phyloP scores from a whole-genome alignment of 2,888 invertebrate genomes.

The Tetanocera ferruginea region DNA sequence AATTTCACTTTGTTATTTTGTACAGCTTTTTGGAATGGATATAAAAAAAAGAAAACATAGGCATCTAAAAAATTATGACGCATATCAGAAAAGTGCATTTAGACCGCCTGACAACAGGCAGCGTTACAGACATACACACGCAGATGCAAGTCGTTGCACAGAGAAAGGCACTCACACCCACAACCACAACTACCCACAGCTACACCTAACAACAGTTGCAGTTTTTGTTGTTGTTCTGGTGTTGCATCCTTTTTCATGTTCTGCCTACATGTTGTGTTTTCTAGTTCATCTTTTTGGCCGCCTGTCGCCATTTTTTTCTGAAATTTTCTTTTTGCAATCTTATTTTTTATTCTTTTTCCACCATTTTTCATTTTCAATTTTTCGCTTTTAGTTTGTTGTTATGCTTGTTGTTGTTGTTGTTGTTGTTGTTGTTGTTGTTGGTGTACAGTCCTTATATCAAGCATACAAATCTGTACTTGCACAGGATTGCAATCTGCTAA shows the following conservation, averaged over 20 bases:
- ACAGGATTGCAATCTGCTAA: conserved; percentile 41
- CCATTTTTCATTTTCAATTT: conserved; percentile 20
- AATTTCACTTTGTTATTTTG: not conserved
- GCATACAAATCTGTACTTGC: conserved; percentile 39
- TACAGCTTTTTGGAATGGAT: not conserved
- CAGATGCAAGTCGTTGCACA: not conserved
- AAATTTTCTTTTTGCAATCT: not conserved
- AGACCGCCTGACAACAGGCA: conserved; percentile 11
- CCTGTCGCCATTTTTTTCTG: not conserved
- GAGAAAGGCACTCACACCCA: not conserved
- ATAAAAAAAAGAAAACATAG: not conserved
- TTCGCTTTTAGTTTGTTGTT: not conserved
- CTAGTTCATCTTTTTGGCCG: not conserved
- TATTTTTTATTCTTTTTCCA: not conserved
- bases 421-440: not conserved
- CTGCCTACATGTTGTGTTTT: not conserved
- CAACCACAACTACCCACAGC: no score
- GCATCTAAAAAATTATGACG: conserved; percentile 28
- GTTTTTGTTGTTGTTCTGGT: not conserved
- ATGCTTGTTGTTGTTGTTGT: not conserved
- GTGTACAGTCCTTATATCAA: not conserved
- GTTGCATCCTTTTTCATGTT: conserved; percentile 15
- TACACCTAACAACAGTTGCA: not conserved
- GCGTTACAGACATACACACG: not conserved
- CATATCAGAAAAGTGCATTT: conserved; percentile 33